These are phyloP conservation scores for Rhamnusium bicolor DNA, from an alignment of 2,888 invertebrate genomes.

Conservation along the genomic window DNA sequence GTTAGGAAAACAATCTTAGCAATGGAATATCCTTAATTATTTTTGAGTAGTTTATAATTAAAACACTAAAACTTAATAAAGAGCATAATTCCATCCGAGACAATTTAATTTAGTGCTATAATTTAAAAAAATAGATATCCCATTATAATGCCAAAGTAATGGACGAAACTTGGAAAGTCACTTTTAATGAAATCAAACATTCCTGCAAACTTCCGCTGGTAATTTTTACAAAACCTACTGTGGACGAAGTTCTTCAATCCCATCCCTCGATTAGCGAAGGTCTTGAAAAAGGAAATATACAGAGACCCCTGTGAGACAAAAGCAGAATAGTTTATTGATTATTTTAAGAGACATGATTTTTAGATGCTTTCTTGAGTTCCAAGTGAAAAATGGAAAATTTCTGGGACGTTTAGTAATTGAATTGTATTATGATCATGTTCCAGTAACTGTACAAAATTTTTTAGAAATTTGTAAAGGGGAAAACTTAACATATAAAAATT, in stretches of 20 bases:
- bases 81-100: too few relatives aligned
- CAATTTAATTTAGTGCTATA: not conserved
- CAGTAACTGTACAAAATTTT: constrained; percentile 69
- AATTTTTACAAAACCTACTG: constrained; percentile 57
- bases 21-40: too few relatives aligned
- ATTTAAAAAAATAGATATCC: constrained; percentile 49
- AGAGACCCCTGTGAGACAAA: constrained; percentile 48
- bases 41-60: too few relatives aligned
- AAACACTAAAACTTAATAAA: too few relatives aligned
- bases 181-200: constrained; percentile 55
- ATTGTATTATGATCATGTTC: constrained; percentile 68
- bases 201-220: constrained; percentile 61
- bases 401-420: constrained; percentile 68
- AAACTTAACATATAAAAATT: constrained; percentile 63
- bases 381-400: constrained; percentile 62
- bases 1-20: too few relatives aligned
- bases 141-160: constrained; percentile 53
- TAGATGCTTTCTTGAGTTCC: constrained; percentile 68
- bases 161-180: constrained; percentile 57
- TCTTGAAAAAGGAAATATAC: constrained; percentile 45
- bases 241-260: constrained; percentile 58
- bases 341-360: constrained; percentile 33
- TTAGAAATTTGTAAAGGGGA: constrained; percentile 64
- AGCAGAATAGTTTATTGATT: not conserved
- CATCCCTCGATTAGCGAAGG: constrained; percentile 63